phyloP scores from a whole-genome alignment of 2,113 vertebrate genomes.

The Misgurnus anguillicaudatus region DNA sequence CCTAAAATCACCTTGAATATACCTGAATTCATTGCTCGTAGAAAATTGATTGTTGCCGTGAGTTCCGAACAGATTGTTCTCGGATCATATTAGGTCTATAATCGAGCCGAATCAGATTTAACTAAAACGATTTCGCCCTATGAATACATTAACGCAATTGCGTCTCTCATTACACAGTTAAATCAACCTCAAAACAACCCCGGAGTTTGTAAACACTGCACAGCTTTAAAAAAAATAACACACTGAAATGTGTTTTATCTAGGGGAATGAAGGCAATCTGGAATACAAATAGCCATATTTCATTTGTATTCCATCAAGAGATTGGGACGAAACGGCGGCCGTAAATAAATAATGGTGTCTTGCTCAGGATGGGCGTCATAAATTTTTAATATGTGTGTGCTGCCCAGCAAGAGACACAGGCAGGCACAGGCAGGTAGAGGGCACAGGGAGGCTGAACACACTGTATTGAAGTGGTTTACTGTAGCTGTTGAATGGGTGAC shows the following conservation, averaged over 20 bases:
- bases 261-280: not conserved
- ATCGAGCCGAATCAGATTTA: conserved; percentile 19
- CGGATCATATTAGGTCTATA: conserved; percentile 4
- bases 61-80: conserved; percentile 2
- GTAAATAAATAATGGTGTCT: conserved; percentile 35
- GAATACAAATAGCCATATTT: conserved; percentile 36
- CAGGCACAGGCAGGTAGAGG: conserved; percentile 16
- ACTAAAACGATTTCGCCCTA: conserved; percentile 8
- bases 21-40: not conserved
- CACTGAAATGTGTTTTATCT: conserved; percentile 6
- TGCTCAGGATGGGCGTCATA: conserved; percentile 15
- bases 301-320: conserved; percentile 39
- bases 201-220: not conserved
- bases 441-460: conserved; percentile 2
- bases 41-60: not conserved
- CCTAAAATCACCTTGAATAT: not conserved
- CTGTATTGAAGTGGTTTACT: not conserved
- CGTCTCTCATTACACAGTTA: conserved; percentile 6
- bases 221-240: conserved; percentile 5
- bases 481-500: not conserved
- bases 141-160: conserved; percentile 18
- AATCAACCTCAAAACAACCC: conserved; percentile 22
- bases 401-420: conserved; percentile 7
- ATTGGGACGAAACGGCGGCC: conserved; percentile 8
- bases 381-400: conserved; percentile 27